Conservation (phyloP, 2,797 vertebrate species). For the Gallinago solitaria region DNA sequence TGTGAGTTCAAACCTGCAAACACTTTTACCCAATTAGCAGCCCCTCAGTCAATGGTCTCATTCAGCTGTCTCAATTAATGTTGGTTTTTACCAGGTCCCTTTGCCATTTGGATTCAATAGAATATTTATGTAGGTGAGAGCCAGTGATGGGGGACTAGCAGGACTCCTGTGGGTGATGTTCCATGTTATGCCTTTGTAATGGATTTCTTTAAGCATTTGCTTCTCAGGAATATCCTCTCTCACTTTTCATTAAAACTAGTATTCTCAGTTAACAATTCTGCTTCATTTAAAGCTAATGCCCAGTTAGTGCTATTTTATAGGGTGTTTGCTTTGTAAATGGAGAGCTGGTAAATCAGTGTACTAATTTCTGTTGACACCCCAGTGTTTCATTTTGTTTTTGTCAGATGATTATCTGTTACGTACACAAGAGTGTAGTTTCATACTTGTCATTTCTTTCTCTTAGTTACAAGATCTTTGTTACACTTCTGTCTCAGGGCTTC, state of each 20-base stretch:
- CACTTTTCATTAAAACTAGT: neutral
- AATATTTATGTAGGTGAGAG: conserved; percentile 20
- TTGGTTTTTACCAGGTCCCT: neutral
- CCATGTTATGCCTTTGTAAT: neutral
- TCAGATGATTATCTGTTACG: conserved; percentile 29
- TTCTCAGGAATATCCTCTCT: neutral
- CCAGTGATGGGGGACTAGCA: neutral
- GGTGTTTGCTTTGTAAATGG: conserved; percentile 17
- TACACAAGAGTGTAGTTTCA: neutral
- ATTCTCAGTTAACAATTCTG: conserved; percentile 8
- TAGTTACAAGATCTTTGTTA: neutral
- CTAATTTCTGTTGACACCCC: conserved; percentile 16
- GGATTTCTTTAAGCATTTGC: neutral
- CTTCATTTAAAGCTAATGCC: neutral
- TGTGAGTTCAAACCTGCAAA: conserved; percentile 2
- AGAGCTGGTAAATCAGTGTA: conserved; percentile 27
- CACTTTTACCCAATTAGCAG: conserved; percentile 37
- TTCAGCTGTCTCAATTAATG: neutral
- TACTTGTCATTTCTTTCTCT: neutral
- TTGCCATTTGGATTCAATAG: conserved; percentile 19
- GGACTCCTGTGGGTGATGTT: neutral
- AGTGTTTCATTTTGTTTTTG: neutral
- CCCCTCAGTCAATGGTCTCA: conserved; percentile 5
- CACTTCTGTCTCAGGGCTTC: neutral
- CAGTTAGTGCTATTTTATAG: conserved; percentile 22